Conservation (phyloP, 2,113 vertebrate species). For the Myrmecobius fasciatus region DNA sequence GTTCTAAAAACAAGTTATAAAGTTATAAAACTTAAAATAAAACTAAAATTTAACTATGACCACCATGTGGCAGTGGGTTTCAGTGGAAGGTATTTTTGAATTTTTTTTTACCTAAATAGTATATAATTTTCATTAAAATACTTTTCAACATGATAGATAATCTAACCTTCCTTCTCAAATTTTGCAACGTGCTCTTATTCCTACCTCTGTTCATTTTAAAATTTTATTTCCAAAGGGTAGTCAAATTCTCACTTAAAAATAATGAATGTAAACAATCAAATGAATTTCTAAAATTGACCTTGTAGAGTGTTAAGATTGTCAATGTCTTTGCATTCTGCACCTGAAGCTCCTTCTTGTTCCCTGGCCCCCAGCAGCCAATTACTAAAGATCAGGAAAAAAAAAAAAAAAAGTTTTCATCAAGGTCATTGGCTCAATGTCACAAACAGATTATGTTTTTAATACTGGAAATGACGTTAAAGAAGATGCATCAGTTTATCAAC, state of each 20-base stretch:
- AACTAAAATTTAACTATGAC: not conserved
- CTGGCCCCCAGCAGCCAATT: not conserved
- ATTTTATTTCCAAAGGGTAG: not conserved
- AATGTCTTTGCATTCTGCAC: not conserved
- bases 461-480: not conserved
- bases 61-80: not conserved
- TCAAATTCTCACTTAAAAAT: not conserved
- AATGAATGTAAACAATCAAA: not conserved
- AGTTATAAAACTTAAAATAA: not conserved
- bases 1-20: not conserved
- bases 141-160: not conserved
- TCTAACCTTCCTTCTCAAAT: not conserved
- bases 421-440: not conserved
- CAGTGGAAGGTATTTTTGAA: not conserved
- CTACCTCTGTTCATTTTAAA: not conserved
- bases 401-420: not conserved
- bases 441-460: not conserved
- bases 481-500: not conserved
- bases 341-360: not conserved
- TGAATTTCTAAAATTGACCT: not conserved
- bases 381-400: not conserved
- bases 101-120: not conserved
- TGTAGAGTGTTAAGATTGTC: not conserved
- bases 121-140: not conserved
- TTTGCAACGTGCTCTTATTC: not conserved